Percentiles rank a stretch among this genome's conserved stretches.
phyloP scores from a whole-genome alignment of 2,888 invertebrate genomes.

The Troides aeacus region DNA sequence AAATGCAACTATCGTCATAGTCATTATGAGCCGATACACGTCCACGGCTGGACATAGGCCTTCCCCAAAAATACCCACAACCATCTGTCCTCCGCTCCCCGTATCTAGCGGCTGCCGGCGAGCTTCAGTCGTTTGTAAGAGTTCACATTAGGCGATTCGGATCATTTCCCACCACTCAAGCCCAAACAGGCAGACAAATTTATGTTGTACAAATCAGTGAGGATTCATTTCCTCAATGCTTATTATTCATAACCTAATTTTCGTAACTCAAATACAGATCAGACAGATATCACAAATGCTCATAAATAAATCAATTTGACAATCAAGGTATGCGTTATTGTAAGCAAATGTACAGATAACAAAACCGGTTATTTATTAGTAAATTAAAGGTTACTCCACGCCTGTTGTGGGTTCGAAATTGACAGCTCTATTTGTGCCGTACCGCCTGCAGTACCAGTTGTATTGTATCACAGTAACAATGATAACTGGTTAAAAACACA shows the following conservation, averaged over 20 bases:
- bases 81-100: too few relatives aligned
- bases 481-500: not conserved
- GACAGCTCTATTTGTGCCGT: constrained; percentile 13
- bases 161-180: too few relatives aligned
- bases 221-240: not conserved
- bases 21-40: too few relatives aligned
- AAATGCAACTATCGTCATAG: too few relatives aligned
- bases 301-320: constrained; percentile 6
- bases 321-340: constrained; percentile 18
- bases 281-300: not conserved
- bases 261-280: not conserved
- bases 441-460: constrained; percentile 7
- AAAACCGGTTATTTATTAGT: constrained; percentile 5
- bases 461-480: constrained; percentile 13
- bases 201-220: not conserved
- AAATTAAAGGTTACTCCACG: constrained; percentile 17
- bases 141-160: too few relatives aligned
- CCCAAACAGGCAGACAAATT: not conserved
- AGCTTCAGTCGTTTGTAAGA: too few relatives aligned
- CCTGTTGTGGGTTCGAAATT: constrained; percentile 18
- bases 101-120: too few relatives aligned
- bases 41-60: too few relatives aligned
- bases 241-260: not conserved
- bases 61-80: too few relatives aligned
- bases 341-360: constrained; percentile 21